Evolutionary conservation across 1,140 invertebrate genomes (phyloP).

Genomic region (Drosophila mojavensis): DNA sequence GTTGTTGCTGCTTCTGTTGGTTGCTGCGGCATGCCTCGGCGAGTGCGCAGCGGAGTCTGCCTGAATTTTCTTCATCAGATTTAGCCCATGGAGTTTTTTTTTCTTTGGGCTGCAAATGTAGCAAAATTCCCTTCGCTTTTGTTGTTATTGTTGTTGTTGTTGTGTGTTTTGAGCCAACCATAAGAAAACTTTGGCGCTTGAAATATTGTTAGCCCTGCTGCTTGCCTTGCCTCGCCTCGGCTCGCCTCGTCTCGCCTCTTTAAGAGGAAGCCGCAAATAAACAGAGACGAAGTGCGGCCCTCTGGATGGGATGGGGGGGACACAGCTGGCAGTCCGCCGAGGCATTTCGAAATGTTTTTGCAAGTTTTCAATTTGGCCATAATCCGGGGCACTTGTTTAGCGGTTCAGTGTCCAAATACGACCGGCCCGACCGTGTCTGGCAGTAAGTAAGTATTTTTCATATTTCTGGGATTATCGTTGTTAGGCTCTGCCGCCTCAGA

Average conservation of each 20-base stretch:
- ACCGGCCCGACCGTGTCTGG: constrained; percentile 5
- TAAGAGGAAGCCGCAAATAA: constrained; percentile 53
- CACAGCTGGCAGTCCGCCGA: constrained; percentile 59
- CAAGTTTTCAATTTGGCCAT: constrained; percentile 63
- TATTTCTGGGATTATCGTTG: constrained; percentile 66
- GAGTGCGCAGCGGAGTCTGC: constrained; percentile 34
- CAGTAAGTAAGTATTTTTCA: constrained; percentile 37
- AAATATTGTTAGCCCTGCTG: constrained; percentile 72
- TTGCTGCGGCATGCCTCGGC: constrained; percentile 22
- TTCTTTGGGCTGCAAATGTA: constrained; percentile 35
- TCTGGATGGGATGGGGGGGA: constrained; percentile 21
- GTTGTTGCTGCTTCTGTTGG: constrained; percentile 7
- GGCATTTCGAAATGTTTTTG: constrained; percentile 56
- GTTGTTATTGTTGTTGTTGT: constrained; percentile 33
- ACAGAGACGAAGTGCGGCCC: constrained; percentile 21
- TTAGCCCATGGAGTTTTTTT: constrained; percentile 52
- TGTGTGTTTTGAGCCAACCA: constrained; percentile 40
- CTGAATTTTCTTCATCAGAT: constrained; percentile 60
- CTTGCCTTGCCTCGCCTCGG: not conserved
- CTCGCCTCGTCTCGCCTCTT: not conserved
- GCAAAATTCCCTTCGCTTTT: not conserved
- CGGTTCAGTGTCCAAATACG: constrained; percentile 21
- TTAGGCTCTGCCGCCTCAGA: constrained; percentile 37
- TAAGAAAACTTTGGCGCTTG: constrained; percentile 74
- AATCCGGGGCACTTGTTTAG: constrained; percentile 55